These are phyloP conservation scores for Lamprotornis superbus DNA, from an alignment of 2,113 vertebrate genomes.

Conservation along the genomic window DNA sequence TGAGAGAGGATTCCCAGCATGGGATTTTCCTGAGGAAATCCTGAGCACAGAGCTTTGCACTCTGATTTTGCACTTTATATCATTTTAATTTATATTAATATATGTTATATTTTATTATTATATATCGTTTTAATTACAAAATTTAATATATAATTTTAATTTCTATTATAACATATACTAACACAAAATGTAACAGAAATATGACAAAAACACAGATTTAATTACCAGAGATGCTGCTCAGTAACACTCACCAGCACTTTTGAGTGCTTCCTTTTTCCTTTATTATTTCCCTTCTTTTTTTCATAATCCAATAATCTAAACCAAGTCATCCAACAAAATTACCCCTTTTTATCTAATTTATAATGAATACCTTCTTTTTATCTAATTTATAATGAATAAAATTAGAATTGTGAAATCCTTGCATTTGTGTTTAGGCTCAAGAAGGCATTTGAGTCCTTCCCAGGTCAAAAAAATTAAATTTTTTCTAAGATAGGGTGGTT, in stretches of 20 bases:
- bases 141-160: too few relatives aligned
- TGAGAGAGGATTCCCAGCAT: not conserved
- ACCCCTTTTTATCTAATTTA: not conserved
- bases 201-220: accelerated
- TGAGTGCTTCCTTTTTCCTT: not conserved
- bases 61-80: not conserved
- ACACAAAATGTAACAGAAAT: not conserved
- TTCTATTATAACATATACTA: not conserved
- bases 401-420: not conserved
- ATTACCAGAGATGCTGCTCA: too few relatives aligned
- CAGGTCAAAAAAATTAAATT: not conserved
- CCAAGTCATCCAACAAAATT: not conserved
- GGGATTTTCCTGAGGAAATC: not conserved
- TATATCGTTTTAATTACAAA: too few relatives aligned
- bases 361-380: not conserved
- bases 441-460: not conserved
- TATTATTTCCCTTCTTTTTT: not conserved
- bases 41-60: not conserved
- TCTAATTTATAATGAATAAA: not conserved
- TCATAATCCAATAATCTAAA: not conserved
- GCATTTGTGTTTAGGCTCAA: not conserved
- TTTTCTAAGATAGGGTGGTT: not conserved
- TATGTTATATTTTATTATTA: too few relatives aligned
- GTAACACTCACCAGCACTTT: not conserved
- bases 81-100: too few relatives aligned